These are phyloP conservation scores for Zonotrichia leucophrys DNA, from an alignment of 2,113 vertebrate species.

Conservation along the genomic window DNA sequence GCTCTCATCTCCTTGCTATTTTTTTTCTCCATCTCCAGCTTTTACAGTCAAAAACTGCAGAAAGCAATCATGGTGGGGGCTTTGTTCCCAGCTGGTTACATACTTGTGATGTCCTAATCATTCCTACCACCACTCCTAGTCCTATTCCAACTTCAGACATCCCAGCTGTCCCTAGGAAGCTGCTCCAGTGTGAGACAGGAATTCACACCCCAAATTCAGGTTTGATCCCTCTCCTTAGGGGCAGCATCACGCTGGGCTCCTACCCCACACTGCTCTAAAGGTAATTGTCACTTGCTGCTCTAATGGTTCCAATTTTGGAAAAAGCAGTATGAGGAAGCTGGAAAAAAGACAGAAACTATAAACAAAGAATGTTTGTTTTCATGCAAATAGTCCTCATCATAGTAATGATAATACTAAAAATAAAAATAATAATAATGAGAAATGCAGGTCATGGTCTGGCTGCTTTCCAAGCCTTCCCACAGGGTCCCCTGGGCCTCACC, in stretches of 20 bases:
- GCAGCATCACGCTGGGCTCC: too few species aligned
- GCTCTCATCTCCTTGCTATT: background rate
- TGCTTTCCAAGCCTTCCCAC: background rate
- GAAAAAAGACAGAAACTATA: background rate
- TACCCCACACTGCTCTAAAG: too few species aligned
- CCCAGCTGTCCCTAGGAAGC: too few species aligned
- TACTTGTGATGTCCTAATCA: background rate
- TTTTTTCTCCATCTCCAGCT: background rate
- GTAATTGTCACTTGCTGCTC: too few species aligned
- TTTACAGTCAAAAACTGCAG: background rate
- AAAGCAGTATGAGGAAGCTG: background rate
- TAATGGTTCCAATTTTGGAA: background rate
- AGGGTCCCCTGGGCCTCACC: background rate
- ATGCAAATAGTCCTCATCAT: background rate
- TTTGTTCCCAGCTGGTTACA: background rate
- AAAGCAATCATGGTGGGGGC: fast-evolving
- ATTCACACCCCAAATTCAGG: too few species aligned
- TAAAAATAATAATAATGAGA: background rate
- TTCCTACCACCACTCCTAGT: background rate
- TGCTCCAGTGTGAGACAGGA: too few species aligned
- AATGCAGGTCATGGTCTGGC: fast-evolving
- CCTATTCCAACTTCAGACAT: background rate
- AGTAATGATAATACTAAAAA: background rate
- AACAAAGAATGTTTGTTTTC: background rate
- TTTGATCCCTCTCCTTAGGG: too few species aligned